Percentiles rank a stretch among this genome's conserved stretches.
phyloP scores from a whole-genome alignment of 2,888 invertebrate genomes.

The Polylopha cassiicola region DNA sequence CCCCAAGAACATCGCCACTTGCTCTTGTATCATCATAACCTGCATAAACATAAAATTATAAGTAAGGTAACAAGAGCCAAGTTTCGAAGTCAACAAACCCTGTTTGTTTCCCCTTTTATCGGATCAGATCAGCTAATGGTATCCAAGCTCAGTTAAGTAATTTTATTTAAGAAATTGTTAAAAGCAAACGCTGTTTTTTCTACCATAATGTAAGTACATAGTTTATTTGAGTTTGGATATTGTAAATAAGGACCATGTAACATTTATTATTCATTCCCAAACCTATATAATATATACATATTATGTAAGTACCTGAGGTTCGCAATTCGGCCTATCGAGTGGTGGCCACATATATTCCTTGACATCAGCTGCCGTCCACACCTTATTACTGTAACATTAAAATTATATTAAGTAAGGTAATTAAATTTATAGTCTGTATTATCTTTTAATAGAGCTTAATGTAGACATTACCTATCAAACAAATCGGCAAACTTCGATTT shows the following conservation, averaged over 20 bases:
- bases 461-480: slow-evolving; percentile 61
- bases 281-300: too few relatives aligned
- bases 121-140: too few relatives aligned
- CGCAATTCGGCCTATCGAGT: slow-evolving; percentile 54
- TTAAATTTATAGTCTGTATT: neutral
- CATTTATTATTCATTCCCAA: too few relatives aligned
- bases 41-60: slow-evolving; percentile 63
- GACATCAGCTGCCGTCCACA: slow-evolving; percentile 89
- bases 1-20: slow-evolving; percentile 94
- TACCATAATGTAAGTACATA: too few relatives aligned
- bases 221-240: too few relatives aligned
- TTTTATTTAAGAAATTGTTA: too few relatives aligned
- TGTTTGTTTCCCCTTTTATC: too few relatives aligned
- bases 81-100: too few relatives aligned
- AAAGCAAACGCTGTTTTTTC: too few relatives aligned
- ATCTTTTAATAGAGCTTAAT: neutral
- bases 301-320: slow-evolving; percentile 64
- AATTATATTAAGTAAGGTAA: neutral
- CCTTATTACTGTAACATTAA: slow-evolving; percentile 61
- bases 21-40: slow-evolving; percentile 97
- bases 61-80: too few relatives aligned
- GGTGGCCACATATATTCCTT: slow-evolving; percentile 97
- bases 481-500: slow-evolving; percentile 69
- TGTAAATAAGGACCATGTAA: slow-evolving; percentile 4
- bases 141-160: too few relatives aligned